Evolutionary conservation across 2,888 invertebrate species (phyloP).

Genomic region (Polyommatus icarus): DNA sequence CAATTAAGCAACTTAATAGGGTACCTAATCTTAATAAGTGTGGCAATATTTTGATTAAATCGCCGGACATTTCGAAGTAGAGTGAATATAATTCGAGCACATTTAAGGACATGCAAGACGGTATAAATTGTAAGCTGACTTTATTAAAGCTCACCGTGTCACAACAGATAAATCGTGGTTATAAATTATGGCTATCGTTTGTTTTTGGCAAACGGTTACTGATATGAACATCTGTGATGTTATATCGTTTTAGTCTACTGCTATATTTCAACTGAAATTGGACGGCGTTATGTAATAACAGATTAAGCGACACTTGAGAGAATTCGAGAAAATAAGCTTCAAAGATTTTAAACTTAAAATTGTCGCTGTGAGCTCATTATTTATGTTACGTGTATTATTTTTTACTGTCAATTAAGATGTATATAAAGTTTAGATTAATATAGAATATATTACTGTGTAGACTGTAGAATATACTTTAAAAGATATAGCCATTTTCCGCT

Average conservation of each 20-base stretch:
- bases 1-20: constrained; percentile 29
- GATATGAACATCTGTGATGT: constrained; percentile 38
- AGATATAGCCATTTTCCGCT: no score
- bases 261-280: neutral
- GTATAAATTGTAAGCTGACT: constrained; percentile 42
- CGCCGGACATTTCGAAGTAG: constrained; percentile 24
- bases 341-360: no score
- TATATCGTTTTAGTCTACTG: neutral
- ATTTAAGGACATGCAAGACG: constrained; percentile 42
- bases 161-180: constrained; percentile 47
- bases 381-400: no score
- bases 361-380: no score
- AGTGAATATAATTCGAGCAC: constrained; percentile 39
- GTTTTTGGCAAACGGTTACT: constrained; percentile 44
- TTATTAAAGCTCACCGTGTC: constrained; percentile 47
- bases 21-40: constrained; percentile 29
- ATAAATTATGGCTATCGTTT: constrained; percentile 44
- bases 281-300: no score
- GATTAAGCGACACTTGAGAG: no score
- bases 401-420: no score
- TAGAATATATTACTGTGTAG: no score
- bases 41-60: constrained; percentile 30
- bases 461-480: no score
- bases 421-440: no score
- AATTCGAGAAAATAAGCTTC: no score